phyloP scores from a whole-genome alignment of 2,113 vertebrate genomes.

The Microcebus murinus region DNA sequence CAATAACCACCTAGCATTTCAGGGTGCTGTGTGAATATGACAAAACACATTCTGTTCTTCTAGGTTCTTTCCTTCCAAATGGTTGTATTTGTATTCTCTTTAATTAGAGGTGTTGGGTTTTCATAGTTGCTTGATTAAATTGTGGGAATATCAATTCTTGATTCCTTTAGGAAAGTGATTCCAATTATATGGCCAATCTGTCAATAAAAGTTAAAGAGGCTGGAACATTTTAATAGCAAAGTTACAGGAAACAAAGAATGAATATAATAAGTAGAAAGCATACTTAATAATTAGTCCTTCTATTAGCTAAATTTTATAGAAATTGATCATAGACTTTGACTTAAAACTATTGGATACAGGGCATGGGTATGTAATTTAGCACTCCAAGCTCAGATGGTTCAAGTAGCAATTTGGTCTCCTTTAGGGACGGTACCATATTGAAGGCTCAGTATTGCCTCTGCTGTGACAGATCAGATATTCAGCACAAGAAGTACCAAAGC shows the following conservation, averaged over 20 bases:
- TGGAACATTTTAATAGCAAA: constrained; percentile 62
- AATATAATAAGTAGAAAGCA: not conserved
- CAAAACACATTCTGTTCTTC: constrained; percentile 42
- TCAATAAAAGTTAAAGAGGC: constrained; percentile 46
- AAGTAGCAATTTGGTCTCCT: not conserved
- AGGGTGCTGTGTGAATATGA: not conserved
- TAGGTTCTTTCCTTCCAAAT: constrained; percentile 11
- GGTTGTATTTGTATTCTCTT: constrained; percentile 14
- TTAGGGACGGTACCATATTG: not conserved
- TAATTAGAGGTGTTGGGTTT: constrained; percentile 62
- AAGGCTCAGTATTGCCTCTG: not conserved
- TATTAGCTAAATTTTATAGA: constrained; percentile 45
- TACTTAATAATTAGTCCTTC: constrained; percentile 48
- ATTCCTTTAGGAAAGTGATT: constrained; percentile 57
- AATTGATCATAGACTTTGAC: constrained; percentile 10
- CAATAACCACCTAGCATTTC: constrained; percentile 26
- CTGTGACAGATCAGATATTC: not conserved
- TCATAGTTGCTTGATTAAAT: constrained; percentile 70
- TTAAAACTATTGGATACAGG: not conserved
- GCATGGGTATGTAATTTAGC: not conserved
- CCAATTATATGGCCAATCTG: constrained; percentile 43
- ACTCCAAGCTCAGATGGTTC: not conserved
- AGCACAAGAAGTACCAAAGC: not conserved
- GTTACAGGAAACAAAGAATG: constrained; percentile 24
- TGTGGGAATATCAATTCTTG: constrained; percentile 37